Base-by-base conservation (phyloP, 2,888 invertebrate species). In the Gari tellinella region DNA sequence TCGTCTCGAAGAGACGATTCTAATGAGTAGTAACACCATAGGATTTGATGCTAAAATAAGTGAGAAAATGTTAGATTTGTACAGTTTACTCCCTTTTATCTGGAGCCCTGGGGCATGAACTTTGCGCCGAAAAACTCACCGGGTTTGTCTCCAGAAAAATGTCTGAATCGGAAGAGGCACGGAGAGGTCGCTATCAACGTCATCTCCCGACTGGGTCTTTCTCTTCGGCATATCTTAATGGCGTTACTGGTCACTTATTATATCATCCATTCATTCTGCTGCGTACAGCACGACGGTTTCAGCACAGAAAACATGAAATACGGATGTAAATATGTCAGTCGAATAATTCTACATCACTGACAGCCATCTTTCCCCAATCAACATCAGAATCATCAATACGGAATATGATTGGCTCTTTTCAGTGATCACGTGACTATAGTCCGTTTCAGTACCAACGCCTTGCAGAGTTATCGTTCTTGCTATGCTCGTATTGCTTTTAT, bases 121-220 rank as follows among this genome's bases (percentile, higher is more conserved):
- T n/a, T n/a, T n/a, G n/a, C n/a, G n/a, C n/a, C 4, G 31, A 31
- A 31, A 41, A 56, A 14, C 40, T 25, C 25, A 95, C 95, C 95
- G 95, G 79, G 97, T 96, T 93, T 99, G 98, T 86, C 97, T 94
- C 99, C 99, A 99, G 74, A 99, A 94, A 93, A 98, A 99, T 87
- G 97, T 96, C 93, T 99, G 99, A 72, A 99, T 97, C 1, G 99
- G 97, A 78, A 99, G 95, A 0, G 99, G 99, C 75, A 99, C 94
- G 64, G 89, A 85, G 52, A 88, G 81, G 53, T 91, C 91, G 25
- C 85, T 83, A 23, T 88, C 90, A 64, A 79, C 23, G 62, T 89
- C 89, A 43, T 88, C 87, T 8, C 85, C 84, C 17, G 85, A 83
- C 8, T 82, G 80, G 10, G 76, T 79, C 72, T 91, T 91, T 49